Evolutionary conservation across 2,113 vertebrate genomes (phyloP).

Genomic region (Alectura lathami): DNA sequence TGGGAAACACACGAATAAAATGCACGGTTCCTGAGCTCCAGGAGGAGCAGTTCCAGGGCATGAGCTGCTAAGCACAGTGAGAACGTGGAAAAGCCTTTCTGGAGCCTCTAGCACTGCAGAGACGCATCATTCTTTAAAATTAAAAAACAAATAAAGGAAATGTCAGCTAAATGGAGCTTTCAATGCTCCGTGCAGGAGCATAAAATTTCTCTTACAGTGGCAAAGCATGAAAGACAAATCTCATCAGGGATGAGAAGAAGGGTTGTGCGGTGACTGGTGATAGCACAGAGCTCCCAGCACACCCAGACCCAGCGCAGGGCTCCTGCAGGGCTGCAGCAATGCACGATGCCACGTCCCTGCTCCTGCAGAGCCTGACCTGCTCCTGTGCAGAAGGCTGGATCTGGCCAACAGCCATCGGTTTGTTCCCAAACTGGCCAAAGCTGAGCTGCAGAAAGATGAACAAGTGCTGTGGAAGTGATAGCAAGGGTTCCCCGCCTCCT

Average conservation of each 20-base stretch:
- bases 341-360: not conserved
- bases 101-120: not conserved
- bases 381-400: not conserved
- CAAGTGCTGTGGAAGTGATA: too few relatives aligned
- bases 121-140: not conserved
- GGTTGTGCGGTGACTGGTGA: not conserved
- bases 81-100: not conserved
- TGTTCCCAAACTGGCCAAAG: too few relatives aligned
- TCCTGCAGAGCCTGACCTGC: not conserved
- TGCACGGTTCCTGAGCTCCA: accelerated
- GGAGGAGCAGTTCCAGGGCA: not conserved
- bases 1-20: accelerated
- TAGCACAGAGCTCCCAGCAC: not conserved
- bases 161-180: not conserved
- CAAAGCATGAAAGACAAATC: not conserved
- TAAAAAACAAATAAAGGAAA: not conserved
- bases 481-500: too few relatives aligned
- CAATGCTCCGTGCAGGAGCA: not conserved
- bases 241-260: not conserved
- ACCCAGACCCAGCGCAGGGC: not conserved
- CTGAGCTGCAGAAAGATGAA: too few relatives aligned
- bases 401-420: not conserved
- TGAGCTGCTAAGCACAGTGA: not conserved
- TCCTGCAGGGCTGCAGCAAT: not conserved
- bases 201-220: not conserved